Percentiles rank a stretch among this genome's conserved stretches.
phyloP scores from a whole-genome alignment of 1,140 invertebrate species.

The Pseudachorutes palmiensis region DNA sequence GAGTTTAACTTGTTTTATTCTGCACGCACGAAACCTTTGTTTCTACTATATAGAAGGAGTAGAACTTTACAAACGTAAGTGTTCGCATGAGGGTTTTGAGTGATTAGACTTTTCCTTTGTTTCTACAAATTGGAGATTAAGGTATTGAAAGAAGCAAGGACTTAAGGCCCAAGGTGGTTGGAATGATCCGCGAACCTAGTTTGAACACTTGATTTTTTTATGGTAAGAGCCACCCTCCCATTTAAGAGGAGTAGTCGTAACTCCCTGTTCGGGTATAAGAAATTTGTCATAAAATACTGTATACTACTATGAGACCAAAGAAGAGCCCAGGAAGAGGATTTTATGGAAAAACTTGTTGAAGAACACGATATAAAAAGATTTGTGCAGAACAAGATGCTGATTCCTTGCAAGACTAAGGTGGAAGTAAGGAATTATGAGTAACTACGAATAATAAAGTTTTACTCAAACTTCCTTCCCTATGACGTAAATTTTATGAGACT shows the following conservation, averaged over 20 bases:
- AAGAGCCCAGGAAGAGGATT: background rate
- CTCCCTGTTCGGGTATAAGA: background rate
- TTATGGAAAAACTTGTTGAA: slow-evolving; percentile 14
- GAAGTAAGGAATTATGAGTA: background rate
- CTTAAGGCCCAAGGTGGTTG: too few species aligned
- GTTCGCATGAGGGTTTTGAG: background rate
- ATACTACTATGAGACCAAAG: background rate
- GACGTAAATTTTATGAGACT: slow-evolving; percentile 12
- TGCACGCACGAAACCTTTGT: too few species aligned
- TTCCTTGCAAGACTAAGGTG: background rate
- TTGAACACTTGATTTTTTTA: slow-evolving; percentile 6
- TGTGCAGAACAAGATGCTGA: background rate
- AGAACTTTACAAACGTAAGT: background rate
- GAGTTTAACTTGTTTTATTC: too few species aligned
- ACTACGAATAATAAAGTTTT: slow-evolving; percentile 2
- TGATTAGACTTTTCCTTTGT: background rate
- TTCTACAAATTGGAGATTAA: slow-evolving; percentile 4
- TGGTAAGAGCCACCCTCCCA: background rate
- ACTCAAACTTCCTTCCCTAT: background rate
- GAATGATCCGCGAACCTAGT: too few species aligned
- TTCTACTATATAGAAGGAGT: too few species aligned
- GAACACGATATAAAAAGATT: too few species aligned
- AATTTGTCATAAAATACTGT: background rate
- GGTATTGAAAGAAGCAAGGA: slow-evolving; percentile 1
- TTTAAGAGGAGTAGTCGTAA: background rate